phyloP scores from a whole-genome alignment of 2,113 vertebrate genomes.

The Oenanthe melanoleuca region DNA sequence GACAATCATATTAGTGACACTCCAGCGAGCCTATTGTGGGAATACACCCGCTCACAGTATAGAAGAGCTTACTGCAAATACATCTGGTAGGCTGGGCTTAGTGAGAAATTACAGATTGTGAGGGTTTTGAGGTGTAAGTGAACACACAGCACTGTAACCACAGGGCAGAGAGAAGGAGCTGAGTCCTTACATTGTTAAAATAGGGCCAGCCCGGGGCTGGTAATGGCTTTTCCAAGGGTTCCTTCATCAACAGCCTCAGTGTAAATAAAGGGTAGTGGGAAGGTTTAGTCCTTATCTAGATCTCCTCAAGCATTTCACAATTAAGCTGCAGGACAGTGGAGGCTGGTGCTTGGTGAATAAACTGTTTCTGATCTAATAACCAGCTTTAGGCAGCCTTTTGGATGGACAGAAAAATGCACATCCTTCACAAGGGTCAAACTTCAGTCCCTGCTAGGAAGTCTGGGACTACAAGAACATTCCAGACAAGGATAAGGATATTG shows the following conservation, averaged over 20 bases:
- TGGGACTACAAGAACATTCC: background rate
- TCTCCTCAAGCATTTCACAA: conserved; percentile 35
- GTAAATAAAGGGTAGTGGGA: background rate
- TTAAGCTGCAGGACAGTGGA: conserved; percentile 23
- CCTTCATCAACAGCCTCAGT: background rate
- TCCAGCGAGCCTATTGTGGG: conserved; percentile 42
- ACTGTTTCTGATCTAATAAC: conserved; percentile 18
- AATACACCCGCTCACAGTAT: background rate
- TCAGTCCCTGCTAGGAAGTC: background rate
- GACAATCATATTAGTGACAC: conserved; percentile 56
- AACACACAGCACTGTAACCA: background rate
- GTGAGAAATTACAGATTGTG: conserved; percentile 11
- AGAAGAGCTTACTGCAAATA: conserved; percentile 9
- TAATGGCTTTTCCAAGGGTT: background rate
- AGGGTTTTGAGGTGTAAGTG: background rate
- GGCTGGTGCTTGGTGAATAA: conserved; percentile 1
- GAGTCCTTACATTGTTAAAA: background rate
- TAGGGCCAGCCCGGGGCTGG: background rate
- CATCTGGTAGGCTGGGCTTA: background rate
- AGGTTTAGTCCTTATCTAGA: conserved; percentile 36
- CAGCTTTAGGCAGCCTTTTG: background rate
- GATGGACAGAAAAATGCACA: background rate
- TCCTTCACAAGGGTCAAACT: background rate
- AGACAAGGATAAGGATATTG: background rate
- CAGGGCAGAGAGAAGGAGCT: background rate